A percentile compares a stretch with the other conserved stretches of the same genome.
Evolutionary conservation across 2,888 invertebrate genomes (phyloP).

Genomic region (Tridacna gigas): DNA sequence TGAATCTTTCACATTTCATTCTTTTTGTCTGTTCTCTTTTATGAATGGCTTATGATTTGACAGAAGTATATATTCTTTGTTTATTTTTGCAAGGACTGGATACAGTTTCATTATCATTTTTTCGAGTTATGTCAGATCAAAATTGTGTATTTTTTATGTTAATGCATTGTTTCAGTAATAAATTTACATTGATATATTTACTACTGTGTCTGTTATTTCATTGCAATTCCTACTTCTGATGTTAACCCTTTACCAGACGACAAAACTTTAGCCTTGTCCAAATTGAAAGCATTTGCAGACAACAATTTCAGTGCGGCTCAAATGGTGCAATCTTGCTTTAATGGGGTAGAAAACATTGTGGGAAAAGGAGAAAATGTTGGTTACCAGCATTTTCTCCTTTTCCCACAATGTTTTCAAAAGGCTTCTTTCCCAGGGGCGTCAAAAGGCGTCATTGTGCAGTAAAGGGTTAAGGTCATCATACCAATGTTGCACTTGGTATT

Average conservation of each 20-base stretch:
- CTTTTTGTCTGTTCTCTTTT: constrained; percentile 16
- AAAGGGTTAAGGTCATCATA: too few species aligned
- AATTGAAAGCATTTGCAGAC: too few species aligned
- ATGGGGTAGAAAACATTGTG: too few species aligned
- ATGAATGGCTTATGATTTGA: constrained; percentile 19
- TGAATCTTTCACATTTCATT: constrained; percentile 24
- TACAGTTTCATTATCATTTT: constrained; percentile 15
- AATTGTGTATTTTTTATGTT: constrained; percentile 69
- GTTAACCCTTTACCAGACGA: neutral
- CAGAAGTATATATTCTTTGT: constrained; percentile 22
- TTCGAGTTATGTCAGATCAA: constrained; percentile 33
- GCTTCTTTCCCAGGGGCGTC: too few species aligned
- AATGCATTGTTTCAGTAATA: constrained; percentile 76
- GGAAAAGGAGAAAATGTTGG: too few species aligned
- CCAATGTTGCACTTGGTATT: too few species aligned
- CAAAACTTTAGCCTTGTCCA: too few species aligned
- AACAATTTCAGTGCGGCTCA: too few species aligned
- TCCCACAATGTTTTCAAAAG: neutral
- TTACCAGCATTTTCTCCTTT: neutral
- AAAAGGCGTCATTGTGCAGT: too few species aligned
- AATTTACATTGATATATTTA: constrained; percentile 66
- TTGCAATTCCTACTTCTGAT: neutral
- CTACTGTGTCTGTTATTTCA: constrained; percentile 1
- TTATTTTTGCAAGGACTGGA: constrained; percentile 13
- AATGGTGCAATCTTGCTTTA: too few species aligned